Evolutionary conservation across 2,113 vertebrate genomes (phyloP), one percentile per base, ranked within the genome.

Genomic region (Origma solitaria): DNA sequence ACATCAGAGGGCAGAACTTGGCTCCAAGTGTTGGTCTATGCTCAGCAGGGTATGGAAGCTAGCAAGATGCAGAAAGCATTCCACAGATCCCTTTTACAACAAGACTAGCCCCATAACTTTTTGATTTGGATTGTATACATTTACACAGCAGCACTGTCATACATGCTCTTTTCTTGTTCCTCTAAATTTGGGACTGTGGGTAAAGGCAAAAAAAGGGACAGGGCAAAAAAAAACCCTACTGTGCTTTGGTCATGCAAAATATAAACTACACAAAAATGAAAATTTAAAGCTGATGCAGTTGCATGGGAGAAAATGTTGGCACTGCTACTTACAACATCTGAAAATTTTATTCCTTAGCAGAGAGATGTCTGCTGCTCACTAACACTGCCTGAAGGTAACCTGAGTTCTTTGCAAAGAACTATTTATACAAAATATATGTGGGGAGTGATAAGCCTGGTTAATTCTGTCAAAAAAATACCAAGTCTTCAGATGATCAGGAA

Each of bases 1-100:
- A 12, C 62, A 91, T 82, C 72, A 92, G 75, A 92, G 88, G 94
- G 86, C 81, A 92, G 51, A 87, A 81, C 64, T 89, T 93, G 88
- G 87, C 91, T 96, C 17, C 56, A 68, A 72, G 27, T 53, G 45
- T 60, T 79, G 33, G 65, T 72, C 80, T 92, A 15, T 7, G n/a
- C 68, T 91, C 84, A 94, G 85, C 31, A 86, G 90, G 81, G 56
- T 87, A 90, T 82, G 72, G 51, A 91, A 95, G 62, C 71, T 8
- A 77, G 84, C 50, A 93, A 90, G 81, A 75, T 31, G 57, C 57
- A 92, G 88, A 92, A 91, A 82, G 65, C 77, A 94, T 69, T 91
- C 90, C 86, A 66, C n/a, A 73, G 70, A 47, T 93, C 64, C 40
- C 69, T 92, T 86, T 66, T 53, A 92, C 73, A 86, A 72, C 70